A percentile compares a stretch with the other conserved stretches of the same genome.
Evolutionary conservation across 2,113 vertebrate genomes (phyloP).

Genomic region (Ctenodactylus gundi): DNA sequence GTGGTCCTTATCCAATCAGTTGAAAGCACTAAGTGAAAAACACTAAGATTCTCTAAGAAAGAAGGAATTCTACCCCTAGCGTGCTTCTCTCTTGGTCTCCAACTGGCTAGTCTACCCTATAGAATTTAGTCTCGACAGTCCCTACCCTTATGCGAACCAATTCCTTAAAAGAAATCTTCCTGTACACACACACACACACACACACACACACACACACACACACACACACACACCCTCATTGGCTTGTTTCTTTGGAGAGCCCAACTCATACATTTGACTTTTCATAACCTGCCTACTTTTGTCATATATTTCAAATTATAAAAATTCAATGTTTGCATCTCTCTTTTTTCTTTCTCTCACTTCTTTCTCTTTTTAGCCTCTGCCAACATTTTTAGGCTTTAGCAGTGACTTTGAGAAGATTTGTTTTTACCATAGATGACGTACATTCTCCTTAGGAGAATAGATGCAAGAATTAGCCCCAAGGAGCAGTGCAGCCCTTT

Average conservation of each 20-base stretch:
- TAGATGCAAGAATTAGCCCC: background rate
- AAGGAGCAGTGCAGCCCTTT: background rate
- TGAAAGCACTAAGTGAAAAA: background rate
- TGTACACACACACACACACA: background rate
- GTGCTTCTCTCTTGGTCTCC: background rate
- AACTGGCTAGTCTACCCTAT: background rate
- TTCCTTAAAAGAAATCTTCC: background rate
- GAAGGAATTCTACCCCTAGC: background rate
- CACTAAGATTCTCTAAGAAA: background rate
- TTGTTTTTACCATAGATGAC: background rate
- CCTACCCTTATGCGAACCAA: background rate
- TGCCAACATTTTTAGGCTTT: background rate
- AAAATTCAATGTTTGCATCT: background rate
- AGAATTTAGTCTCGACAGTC: background rate
- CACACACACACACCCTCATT: background rate
- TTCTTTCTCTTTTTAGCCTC: background rate
- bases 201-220: background rate
- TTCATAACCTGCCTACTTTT: background rate
- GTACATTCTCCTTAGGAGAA: background rate
- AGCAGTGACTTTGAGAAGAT: background rate
- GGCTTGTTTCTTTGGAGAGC: background rate
- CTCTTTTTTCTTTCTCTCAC: background rate
- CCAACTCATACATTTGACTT: background rate
- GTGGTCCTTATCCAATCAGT: background rate
- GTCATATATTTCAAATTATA: background rate